Conservation (phyloP, 1,140 invertebrate species). For the Cylas formicarius region DNA sequence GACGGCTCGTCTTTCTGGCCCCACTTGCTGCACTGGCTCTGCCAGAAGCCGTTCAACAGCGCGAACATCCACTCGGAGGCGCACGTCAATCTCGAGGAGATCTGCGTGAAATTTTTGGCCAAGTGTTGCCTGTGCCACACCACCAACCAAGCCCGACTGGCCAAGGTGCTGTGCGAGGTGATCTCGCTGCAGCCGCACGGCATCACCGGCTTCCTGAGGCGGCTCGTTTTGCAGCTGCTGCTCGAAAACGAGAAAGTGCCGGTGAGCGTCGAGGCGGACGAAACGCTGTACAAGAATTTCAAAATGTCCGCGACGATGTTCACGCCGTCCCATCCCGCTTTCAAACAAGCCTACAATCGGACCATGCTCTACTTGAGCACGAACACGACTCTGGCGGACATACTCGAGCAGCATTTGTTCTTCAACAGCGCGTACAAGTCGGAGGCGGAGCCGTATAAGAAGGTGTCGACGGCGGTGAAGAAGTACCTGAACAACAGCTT, state of each 20-base stretch:
- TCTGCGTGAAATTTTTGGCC: slow-evolving; percentile 67
- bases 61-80: slow-evolving; percentile 48
- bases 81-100: slow-evolving; percentile 60
- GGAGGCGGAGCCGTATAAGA: slow-evolving; percentile 21
- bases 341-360: slow-evolving; percentile 47
- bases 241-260: slow-evolving; percentile 78
- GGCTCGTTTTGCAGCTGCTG: slow-evolving; percentile 75
- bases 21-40: slow-evolving; percentile 67
- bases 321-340: slow-evolving; percentile 36
- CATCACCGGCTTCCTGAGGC: slow-evolving; percentile 82
- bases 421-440: slow-evolving; percentile 37
- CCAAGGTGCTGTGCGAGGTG: slow-evolving; percentile 67
- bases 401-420: slow-evolving; percentile 46
- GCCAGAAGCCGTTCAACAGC: slow-evolving; percentile 45
- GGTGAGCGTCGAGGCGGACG: slow-evolving; percentile 45
- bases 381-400: slow-evolving; percentile 55
- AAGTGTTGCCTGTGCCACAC: slow-evolving; percentile 78
- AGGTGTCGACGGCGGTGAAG: slow-evolving; percentile 14
- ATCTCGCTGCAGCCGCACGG: slow-evolving; percentile 57
- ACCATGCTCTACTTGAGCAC: slow-evolving; percentile 65
- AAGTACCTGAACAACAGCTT: slow-evolving; percentile 36
- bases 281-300: slow-evolving; percentile 38
- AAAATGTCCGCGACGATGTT: slow-evolving; percentile 39
- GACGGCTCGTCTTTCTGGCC: slow-evolving; percentile 79
- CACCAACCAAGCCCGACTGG: slow-evolving; percentile 74